Percentiles rank a stretch among this genome's conserved stretches.
phyloP scores from a whole-genome alignment of 2,888 invertebrate species.

The Julus scandinavius region DNA sequence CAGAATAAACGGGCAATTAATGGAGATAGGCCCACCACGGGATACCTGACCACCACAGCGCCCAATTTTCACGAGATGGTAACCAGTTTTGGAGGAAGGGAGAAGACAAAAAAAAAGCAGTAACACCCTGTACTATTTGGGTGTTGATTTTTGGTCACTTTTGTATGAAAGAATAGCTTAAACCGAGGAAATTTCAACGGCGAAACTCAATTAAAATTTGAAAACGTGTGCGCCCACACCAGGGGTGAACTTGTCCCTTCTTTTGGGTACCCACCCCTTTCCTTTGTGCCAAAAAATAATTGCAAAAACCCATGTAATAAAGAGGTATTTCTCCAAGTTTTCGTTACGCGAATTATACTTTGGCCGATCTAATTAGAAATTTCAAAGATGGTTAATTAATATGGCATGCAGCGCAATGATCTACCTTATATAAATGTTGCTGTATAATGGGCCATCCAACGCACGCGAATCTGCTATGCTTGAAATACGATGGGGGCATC shows the following conservation, averaged over 20 bases:
- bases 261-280: not conserved
- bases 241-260: not conserved
- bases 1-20: constrained; percentile 27
- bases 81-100: not conserved
- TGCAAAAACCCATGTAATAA: not conserved
- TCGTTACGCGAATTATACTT: not conserved
- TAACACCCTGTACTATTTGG: constrained; percentile 27
- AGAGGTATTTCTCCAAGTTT: not conserved
- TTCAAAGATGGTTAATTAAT: not conserved
- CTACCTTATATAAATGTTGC: not conserved
- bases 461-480: not conserved
- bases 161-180: not conserved
- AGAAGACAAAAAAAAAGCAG: not conserved
- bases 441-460: not conserved
- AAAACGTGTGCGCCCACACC: constrained; percentile 21
- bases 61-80: not conserved
- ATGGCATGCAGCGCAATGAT: not conserved
- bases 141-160: not conserved
- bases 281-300: not conserved
- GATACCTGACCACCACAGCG: not conserved
- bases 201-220: not conserved
- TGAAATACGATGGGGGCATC: not conserved
- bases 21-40: constrained; percentile 21
- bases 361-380: constrained; percentile 21
- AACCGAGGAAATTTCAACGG: not conserved